These are phyloP conservation scores for Hirtodrosophila cameraria DNA, from an alignment of 2,888 invertebrate species.

Conservation along the genomic window DNA sequence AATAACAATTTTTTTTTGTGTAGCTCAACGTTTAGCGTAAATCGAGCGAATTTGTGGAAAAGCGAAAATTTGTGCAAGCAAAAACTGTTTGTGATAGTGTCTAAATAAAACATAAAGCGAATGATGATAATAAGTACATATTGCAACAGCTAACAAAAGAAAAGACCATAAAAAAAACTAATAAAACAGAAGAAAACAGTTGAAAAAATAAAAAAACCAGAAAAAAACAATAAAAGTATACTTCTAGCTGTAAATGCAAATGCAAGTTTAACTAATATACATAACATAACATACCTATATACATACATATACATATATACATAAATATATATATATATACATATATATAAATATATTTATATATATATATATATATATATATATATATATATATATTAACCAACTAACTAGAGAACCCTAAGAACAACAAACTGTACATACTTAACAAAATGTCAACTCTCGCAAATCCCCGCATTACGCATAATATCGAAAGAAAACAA, in stretches of 20 bases:
- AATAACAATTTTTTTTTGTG: slow-evolving; percentile 16
- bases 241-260: slow-evolving; percentile 63
- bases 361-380: slow-evolving; percentile 15
- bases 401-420: slow-evolving; percentile 59
- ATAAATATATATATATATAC: slow-evolving; percentile 29
- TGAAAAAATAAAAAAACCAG: slow-evolving; percentile 34
- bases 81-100: slow-evolving; percentile 83
- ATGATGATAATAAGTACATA: slow-evolving; percentile 78
- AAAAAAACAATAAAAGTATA: slow-evolving; percentile 63
- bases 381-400: slow-evolving; percentile 33
- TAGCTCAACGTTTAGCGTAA: slow-evolving; percentile 42
- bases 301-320: too few species aligned
- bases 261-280: slow-evolving; percentile 10
- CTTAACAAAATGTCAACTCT: slow-evolving; percentile 41
- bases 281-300: slow-evolving; percentile 1
- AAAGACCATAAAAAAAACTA: slow-evolving; percentile 32
- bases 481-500: slow-evolving; percentile 7
- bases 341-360: slow-evolving; percentile 27
- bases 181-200: slow-evolving; percentile 9
- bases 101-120: slow-evolving; percentile 77
- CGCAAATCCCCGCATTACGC: slow-evolving; percentile 71
- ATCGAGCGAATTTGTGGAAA: slow-evolving; percentile 30
- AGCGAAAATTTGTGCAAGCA: slow-evolving; percentile 65
- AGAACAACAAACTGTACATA: slow-evolving; percentile 52
- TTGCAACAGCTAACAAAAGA: slow-evolving; percentile 38